phyloP scores from a whole-genome alignment of 2,113 vertebrate species.

The Rhipidura dahli region DNA sequence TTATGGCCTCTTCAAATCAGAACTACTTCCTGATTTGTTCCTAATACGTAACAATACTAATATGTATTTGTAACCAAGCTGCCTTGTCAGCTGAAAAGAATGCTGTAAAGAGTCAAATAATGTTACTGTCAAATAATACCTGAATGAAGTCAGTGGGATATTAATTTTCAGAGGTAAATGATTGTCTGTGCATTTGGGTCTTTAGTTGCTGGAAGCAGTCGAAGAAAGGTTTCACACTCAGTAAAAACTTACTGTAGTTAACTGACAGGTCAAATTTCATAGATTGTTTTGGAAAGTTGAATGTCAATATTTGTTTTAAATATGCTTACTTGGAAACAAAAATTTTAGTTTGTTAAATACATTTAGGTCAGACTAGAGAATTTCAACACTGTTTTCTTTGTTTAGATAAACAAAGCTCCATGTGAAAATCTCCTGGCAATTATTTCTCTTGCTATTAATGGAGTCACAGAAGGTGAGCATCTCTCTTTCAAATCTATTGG shows the following conservation, averaged over 20 bases:
- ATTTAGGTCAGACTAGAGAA: background rate
- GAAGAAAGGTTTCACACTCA: background rate
- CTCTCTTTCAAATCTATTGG: background rate
- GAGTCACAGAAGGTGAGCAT: conserved; percentile 89
- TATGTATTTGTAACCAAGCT: background rate
- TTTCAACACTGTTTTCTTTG: background rate
- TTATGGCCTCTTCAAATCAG: background rate
- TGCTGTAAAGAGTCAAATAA: background rate
- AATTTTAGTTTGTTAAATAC: background rate
- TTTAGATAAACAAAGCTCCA: conserved; percentile 83
- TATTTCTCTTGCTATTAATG: conserved; percentile 93
- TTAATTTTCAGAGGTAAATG: background rate
- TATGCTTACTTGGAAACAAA: background rate
- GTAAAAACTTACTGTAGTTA: background rate
- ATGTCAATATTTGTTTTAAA: background rate
- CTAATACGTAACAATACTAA: background rate
- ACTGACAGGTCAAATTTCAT: background rate
- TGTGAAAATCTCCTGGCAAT: conserved; percentile 92
- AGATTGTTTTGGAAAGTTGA: background rate
- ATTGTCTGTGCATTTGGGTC: background rate
- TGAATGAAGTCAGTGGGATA: background rate
- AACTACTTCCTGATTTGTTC: background rate
- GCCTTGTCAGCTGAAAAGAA: background rate
- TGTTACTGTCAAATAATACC: background rate
- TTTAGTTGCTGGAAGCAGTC: background rate